These are phyloP conservation scores for Drosophila pseudoananassae DNA, from an alignment of 1,140 invertebrate genomes.

Conservation along the genomic window DNA sequence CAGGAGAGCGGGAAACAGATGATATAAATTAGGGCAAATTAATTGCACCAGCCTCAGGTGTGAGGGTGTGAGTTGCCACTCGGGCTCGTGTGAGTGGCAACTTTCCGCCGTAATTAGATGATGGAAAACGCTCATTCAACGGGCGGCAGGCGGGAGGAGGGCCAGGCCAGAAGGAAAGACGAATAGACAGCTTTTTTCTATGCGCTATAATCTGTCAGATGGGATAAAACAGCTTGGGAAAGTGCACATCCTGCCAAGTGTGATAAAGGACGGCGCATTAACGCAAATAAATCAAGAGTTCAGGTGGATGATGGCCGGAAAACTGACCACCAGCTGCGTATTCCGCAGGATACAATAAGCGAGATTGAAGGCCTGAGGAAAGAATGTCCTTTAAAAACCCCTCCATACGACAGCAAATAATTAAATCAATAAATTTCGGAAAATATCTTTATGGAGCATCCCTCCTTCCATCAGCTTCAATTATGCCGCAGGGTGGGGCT, in stretches of 20 bases:
- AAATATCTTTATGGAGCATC: conserved; percentile 63
- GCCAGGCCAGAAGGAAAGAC: neutral
- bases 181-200: conserved; percentile 46
- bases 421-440: conserved; percentile 74
- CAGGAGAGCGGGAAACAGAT: conserved; percentile 43
- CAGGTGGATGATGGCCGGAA: conserved; percentile 26
- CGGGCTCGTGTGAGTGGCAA: conserved; percentile 39
- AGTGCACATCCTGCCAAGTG: conserved; percentile 52
- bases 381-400: neutral
- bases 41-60: conserved; percentile 80
- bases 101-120: conserved; percentile 77
- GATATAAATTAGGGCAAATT: conserved; percentile 81
- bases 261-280: conserved; percentile 66
- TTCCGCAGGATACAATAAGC: neutral
- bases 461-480: conserved; percentile 77
- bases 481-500: conserved; percentile 31
- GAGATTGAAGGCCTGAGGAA: neutral
- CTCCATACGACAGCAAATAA: conserved; percentile 54
- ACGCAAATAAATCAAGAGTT: conserved; percentile 65
- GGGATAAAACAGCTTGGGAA: conserved; percentile 38
- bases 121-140: conserved; percentile 60
- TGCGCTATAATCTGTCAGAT: conserved; percentile 42
- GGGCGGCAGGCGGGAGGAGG: conserved; percentile 1
- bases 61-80: conserved; percentile 12
- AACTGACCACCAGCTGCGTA: conserved; percentile 66